These are phyloP conservation scores for Perdita meconis DNA, from an alignment of 2,888 invertebrate genomes.

Conservation along the genomic window DNA sequence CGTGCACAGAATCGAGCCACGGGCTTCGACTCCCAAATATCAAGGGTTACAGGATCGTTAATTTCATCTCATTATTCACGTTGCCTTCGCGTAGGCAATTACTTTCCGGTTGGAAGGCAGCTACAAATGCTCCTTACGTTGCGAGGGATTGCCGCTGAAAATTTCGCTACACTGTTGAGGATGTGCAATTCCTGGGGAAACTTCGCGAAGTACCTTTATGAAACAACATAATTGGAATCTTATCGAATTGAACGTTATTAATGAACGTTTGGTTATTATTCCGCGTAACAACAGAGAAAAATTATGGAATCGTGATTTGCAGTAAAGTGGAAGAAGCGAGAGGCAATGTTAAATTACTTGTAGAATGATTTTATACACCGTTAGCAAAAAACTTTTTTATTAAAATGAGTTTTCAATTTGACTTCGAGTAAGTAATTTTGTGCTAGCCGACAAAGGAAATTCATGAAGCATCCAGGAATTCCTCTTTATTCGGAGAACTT, in stretches of 20 bases:
- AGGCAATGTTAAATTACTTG: no score
- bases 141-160: constrained; percentile 8
- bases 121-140: constrained; percentile 4
- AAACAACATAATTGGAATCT: neutral
- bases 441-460: no score
- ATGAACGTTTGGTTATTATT: neutral
- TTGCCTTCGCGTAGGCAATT: constrained; percentile 35
- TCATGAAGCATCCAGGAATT: no score
- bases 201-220: neutral
- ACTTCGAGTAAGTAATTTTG: no score
- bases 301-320: no score
- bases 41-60: constrained; percentile 47
- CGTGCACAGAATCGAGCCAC: neutral
- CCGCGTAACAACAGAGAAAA: neutral
- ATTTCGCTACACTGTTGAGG: constrained; percentile 17
- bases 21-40: constrained; percentile 23
- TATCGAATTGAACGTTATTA: neutral
- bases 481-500: no score
- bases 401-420: no score
- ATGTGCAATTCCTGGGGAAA: constrained; percentile 33
- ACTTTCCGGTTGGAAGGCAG: constrained; percentile 17
- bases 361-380: no score
- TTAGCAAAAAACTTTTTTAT: no score
- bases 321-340: no score
- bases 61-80: constrained; percentile 44